Evolutionary conservation across 2,888 invertebrate species (phyloP), one percentile per base, ranked within the genome.

Genomic region (Psococerastis gibbosa): DNA sequence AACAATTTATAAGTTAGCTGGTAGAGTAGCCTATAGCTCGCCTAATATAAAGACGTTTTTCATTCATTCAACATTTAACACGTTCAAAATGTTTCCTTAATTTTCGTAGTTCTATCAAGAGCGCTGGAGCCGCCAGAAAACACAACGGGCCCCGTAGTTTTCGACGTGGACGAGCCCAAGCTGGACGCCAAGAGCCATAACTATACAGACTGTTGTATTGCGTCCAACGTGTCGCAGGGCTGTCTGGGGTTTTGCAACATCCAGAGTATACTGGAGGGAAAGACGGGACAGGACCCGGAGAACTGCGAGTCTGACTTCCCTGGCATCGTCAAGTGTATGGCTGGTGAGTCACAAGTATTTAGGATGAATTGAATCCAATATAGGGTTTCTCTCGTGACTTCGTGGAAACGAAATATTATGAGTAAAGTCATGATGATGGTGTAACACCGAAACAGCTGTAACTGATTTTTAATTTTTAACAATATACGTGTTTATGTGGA

Each of bases 181-280:
- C 45, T 49, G 5, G 48, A 47, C 44, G 57, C 59, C 41, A 60
- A 57, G 49, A 63, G 62, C 2, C 84, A 85, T 58, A 83, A 85
- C 60, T 84, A 83, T 60, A 83, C 82, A 0, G 76, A 78, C 52
- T 87, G 85, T 58, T 87, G 85, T 53, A 56, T 75, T 4, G 59
- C 65, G 2, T 67, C 71, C 47, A 81, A 81, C 55, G 81, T 85
- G 2, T 71, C 75, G n/a, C 60, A 64, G 8, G 61, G 67, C 35
- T 87, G 85, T 56, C 66, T 81, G 45, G 84, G 83, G 38, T 85
- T 84, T 60, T 87, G 85, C 62, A 81, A 78, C 55, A 75, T 85
- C 18, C 79, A 82, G 56, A 76, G 75, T 44, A 78, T 79, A 47
- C 58, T 80, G 44, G 73, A 76, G 56, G 82, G 82, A 13, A 72